Evolutionary conservation across 2,888 invertebrate species (phyloP).

Genomic region (Hymenopus coronatus): DNA sequence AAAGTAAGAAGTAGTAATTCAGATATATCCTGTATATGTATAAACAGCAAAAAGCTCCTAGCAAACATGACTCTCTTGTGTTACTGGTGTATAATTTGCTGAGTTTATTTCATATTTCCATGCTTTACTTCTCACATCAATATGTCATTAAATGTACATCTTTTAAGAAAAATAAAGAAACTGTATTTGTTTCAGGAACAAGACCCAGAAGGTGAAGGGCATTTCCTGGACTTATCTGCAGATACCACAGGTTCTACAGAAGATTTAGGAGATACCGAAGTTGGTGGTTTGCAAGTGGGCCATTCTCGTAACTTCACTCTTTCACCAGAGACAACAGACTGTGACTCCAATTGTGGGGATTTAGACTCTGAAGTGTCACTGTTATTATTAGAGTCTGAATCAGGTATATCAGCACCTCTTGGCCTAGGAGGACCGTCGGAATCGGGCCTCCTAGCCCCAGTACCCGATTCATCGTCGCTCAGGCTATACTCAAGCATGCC

Average conservation of each 20-base stretch:
- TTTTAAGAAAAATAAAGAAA: neutral
- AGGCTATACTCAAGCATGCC: conserved; percentile 80
- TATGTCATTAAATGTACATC: neutral
- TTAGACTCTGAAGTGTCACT: conserved; percentile 81
- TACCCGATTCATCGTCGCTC: conserved; percentile 48
- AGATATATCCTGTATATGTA: too few species aligned
- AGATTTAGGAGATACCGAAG: conserved; percentile 61
- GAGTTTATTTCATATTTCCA: too few species aligned
- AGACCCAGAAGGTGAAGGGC: conserved; percentile 36
- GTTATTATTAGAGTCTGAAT: conserved; percentile 59
- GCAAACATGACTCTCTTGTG: too few species aligned
- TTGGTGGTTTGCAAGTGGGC: conserved; percentile 58
- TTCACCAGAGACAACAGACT: conserved; percentile 90
- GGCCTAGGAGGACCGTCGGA: conserved; percentile 51
- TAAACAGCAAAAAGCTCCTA: too few species aligned
- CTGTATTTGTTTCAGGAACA: conserved; percentile 40
- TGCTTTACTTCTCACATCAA: neutral
- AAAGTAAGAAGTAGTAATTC: too few species aligned
- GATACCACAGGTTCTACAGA: conserved; percentile 63
- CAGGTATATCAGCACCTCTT: conserved; percentile 42
- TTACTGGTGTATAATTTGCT: too few species aligned
- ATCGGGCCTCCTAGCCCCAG: conserved; percentile 45
- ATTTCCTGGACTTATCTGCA: conserved; percentile 51
- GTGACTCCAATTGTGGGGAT: conserved; percentile 84
- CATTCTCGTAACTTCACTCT: conserved; percentile 82